Base-by-base conservation (phyloP, 2,888 invertebrate species). In the Psylliodes chrysocephalus region DNA sequence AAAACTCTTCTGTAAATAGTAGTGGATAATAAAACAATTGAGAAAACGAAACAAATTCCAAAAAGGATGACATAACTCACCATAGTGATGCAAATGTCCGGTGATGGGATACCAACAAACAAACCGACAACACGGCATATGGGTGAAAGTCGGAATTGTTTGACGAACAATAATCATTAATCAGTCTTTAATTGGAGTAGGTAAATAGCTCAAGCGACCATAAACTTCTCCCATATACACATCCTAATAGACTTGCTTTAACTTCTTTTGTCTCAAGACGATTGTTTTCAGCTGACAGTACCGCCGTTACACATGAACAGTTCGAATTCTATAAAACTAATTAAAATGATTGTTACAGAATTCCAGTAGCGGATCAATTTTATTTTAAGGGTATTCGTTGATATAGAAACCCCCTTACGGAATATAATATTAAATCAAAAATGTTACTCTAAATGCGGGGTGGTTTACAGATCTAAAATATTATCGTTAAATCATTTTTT, bases 181-280 rank as follows among this genome's bases (percentile, higher is more conserved):
- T 82, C 81, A 81, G 79, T 72, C 81, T 82, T 78, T 81, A 82
- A 82, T 82, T 82, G 82, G 81, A 82, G 79, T 80, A 79, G 77
- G 80, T 79, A 81, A 81, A 81, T 79, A 78, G 79, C 81, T 78
- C 75, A 74, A 74, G 71, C 70, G 67, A 74, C 77, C 64, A 76
- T 79, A 79, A 78, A 79, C 73, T 77, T 77, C 78, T 76, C 71
- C 80, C 80, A 78, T 81, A 79, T 78, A 80, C 71, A 79, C 77
- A 77, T 77, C 77, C 75, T 80, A 79, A 81, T 79, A 73, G 79
- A 77, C 78, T 74, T 74, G 77, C 73, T 77, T 71, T 72, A 72
- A 76, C 79, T 78, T 78, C 78, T 79, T 79, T 80, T 79, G 78
- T 76, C 77, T 76, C 60, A 64, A 76, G 77, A 78, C 78, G 79